These are phyloP conservation scores for Todiramphus chloris DNA, from an alignment of 2,113 vertebrate genomes.

Conservation along the genomic window DNA sequence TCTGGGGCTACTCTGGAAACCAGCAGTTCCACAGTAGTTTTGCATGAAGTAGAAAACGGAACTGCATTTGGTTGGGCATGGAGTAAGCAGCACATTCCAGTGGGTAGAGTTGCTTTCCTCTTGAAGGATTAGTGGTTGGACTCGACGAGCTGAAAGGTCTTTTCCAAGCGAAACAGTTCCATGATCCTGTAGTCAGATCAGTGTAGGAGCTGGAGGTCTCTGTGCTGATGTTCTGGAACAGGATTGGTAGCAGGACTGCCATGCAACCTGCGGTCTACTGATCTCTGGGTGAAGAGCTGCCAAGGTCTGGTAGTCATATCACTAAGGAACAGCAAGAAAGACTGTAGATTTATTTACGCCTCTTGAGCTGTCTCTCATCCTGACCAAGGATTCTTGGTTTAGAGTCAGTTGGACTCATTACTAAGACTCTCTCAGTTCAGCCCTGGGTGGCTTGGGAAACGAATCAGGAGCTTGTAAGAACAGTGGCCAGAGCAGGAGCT, in stretches of 20 bases:
- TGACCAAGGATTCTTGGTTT: neutral
- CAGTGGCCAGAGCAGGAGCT: neutral
- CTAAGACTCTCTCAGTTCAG: accelerated
- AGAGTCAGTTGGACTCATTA: neutral
- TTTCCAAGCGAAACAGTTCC: too few species aligned
- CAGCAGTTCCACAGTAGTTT: neutral
- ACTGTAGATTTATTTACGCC: neutral
- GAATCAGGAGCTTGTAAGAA: neutral
- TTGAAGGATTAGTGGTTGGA: neutral
- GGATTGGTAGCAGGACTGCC: neutral
- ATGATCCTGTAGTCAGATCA: neutral
- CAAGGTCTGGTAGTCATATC: accelerated
- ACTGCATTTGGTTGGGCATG: neutral
- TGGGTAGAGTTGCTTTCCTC: neutral
- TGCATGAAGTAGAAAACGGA: neutral
- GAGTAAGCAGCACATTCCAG: neutral
- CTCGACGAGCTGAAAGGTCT: too few species aligned
- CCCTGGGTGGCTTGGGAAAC: neutral
- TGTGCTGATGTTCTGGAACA: neutral
- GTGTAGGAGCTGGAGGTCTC: neutral
- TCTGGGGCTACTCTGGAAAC: neutral
- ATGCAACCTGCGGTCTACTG: neutral
- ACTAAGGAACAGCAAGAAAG: neutral
- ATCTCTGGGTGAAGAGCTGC: neutral
- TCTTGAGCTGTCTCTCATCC: neutral